Base-by-base conservation (phyloP, 2,113 vertebrate species). In the Telmatochromis sp. region DNA sequence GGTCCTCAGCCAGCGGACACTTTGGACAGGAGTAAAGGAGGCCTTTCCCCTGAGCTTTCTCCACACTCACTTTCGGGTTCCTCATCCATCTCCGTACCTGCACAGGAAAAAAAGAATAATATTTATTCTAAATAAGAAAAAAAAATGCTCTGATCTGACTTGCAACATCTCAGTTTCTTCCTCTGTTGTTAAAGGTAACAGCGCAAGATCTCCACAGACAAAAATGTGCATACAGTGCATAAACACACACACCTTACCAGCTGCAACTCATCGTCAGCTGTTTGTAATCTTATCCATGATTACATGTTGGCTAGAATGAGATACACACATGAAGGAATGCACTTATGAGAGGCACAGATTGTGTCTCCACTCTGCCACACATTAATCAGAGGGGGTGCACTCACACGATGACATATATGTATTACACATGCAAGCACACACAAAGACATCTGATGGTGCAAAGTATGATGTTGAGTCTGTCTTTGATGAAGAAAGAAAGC, bases 41-140 rank as follows among this genome's bases (percentile, higher is more conserved):
- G 55, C 92, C 93, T 92, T 97, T 91, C 2, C 96, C 97, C 68
- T 97, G 97, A 80, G 97, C 95, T 91, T 99, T 98, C 90, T 99
- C 98, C 90, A 95, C 95, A 3, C 94, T 97, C 85, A 98, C 97
- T 95, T 98, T 97, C 0, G 98, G 98, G 90, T 96, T 99, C 68
- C 97, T 97, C 96, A 99, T 99, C 98, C 98, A 99, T 94, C 98
- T 95, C 63, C 98, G 97, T 83, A 99, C 98, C 98, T 99, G 93
- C 6, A 65, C 6, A 31, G 5, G 33, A 26, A 26, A 84, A n/a
- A 37, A 65, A 12, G 13, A 49, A 78, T 0, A 4, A 10, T 10
- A 6, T 15, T 21, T 57, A 6, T 14, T 81, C 4, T 3, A 6
- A 65, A 10, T 6, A 21, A 33, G 86, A 83, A 26, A 7, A 70